Base-by-base conservation (phyloP, 2,113 vertebrate genomes). In the Platycercus adscitus region DNA sequence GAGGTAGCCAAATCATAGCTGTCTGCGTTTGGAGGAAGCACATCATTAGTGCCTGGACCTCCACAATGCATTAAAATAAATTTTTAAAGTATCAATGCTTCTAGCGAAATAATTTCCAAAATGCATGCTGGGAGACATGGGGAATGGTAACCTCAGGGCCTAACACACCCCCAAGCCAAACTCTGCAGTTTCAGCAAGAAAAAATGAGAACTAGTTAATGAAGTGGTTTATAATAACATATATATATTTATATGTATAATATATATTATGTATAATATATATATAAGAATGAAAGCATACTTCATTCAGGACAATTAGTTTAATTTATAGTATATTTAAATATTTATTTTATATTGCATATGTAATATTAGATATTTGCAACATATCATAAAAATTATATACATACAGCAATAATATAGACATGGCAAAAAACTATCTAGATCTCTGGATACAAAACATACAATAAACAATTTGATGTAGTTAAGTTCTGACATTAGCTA, bases 401-500 rank as follows among this genome's bases (percentile, higher is more conserved):
- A 28, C 5, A 43, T 8, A 15, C 16, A 52, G 11, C 24, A 29
- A 10, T 9, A 37, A 71, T 7, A 35, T 5, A 28, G 10, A 25
- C 8, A 50, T 5, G 4, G 6, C 37, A 85, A 39, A 85, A 39
- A 79, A 17, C 9, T 53, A 11, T 13, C 73, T 73, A 3, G 1
- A n/a, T 41, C 4, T 43, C 58, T 35, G 49, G 23, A 24, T 5
- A 19, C 41, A 56, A 3, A 65, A 52, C 4, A 71, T 3, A 63
- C 7, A 4, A 53, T 25, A 70, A 89, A 25, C 65, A 23, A 4
- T 1, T 19, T 41, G 71, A 19, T 0, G 0, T 3, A 14, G 11
- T 10, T 81, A 9, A 69, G 43, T 11, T 53, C 41, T 58, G 86
- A 44, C 15, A 26, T 56, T 35, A 76, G 60, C 61, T 15, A 26